These are phyloP conservation scores for Caenorhabditis zanzibari DNA, from an alignment of 2,888 invertebrate species.

Conservation along the genomic window DNA sequence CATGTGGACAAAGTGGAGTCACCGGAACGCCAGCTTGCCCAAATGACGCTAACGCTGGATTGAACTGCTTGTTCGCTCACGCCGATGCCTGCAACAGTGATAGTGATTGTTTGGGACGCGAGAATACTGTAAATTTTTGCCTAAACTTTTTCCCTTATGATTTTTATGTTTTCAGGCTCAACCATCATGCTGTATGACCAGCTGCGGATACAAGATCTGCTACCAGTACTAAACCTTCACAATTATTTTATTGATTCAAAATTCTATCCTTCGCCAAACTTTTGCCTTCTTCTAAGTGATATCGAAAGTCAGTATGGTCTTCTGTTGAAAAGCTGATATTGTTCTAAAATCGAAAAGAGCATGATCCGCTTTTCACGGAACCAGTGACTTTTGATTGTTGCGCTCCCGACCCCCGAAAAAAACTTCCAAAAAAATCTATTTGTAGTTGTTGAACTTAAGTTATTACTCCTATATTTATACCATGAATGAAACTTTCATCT, in stretches of 20 bases:
- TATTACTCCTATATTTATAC: neutral
- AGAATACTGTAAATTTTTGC: conserved; percentile 67
- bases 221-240: conserved; percentile 78
- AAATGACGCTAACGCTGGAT: conserved; percentile 79
- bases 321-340: conserved; percentile 33
- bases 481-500: no score
- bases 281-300: conserved; percentile 15
- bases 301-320: neutral
- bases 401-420: conserved; percentile 20
- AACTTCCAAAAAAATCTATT: neutral
- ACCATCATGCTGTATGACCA: conserved; percentile 83
- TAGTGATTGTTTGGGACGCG: conserved; percentile 77
- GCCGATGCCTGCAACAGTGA: conserved; percentile 81
- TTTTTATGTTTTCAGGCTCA: conserved; percentile 65
- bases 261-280: conserved; percentile 36
- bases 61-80: conserved; percentile 81
- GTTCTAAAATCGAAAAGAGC: conserved; percentile 7
- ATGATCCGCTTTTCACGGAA: conserved; percentile 42
- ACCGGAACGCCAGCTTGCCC: conserved; percentile 81
- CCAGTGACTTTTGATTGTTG: neutral
- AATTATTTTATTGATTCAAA: conserved; percentile 19
- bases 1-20: conserved; percentile 78
- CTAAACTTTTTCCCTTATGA: neutral
- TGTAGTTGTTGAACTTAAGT: conserved; percentile 1
- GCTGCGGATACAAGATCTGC: conserved; percentile 82